Conservation (phyloP, 2,113 vertebrate genomes). For the Chaetura pelagica region DNA sequence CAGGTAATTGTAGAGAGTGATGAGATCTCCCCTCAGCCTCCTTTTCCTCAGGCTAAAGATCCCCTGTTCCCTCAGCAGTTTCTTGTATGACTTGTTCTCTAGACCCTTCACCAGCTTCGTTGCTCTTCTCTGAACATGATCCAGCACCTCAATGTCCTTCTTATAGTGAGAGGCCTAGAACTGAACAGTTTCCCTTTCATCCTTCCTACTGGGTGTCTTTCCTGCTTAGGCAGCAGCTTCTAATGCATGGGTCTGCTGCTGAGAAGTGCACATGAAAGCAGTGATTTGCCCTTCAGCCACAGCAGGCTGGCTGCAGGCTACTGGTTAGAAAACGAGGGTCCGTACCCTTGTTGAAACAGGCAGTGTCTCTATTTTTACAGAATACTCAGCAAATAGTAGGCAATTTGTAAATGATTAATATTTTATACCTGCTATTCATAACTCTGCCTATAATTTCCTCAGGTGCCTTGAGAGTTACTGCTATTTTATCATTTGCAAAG, state of each 20-base stretch:
- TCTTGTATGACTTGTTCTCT: no score
- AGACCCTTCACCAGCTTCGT: no score
- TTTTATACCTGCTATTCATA: background rate
- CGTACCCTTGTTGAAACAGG: background rate
- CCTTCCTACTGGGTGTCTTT: constrained; percentile 15
- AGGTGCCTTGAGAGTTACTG: background rate
- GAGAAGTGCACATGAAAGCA: constrained; percentile 4
- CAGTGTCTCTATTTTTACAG: background rate
- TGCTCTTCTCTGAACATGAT: no score
- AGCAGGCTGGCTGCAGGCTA: background rate
- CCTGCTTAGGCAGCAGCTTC: background rate
- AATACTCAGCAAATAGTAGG: background rate
- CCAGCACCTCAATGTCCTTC: no score
- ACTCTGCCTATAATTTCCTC: background rate
- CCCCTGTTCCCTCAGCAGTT: no score
- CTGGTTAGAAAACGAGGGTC: background rate
- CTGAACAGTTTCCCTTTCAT: constrained; percentile 3
- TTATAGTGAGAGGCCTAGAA: no score
- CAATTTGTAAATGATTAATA: background rate
- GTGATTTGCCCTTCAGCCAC: background rate
- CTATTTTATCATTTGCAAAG: background rate
- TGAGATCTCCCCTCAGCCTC: no score
- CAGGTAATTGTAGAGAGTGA: no score
- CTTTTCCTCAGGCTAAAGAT: no score
- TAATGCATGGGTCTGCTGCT: background rate